Conservation (phyloP, 1,140 invertebrate species). For the Bombus superbus region DNA sequence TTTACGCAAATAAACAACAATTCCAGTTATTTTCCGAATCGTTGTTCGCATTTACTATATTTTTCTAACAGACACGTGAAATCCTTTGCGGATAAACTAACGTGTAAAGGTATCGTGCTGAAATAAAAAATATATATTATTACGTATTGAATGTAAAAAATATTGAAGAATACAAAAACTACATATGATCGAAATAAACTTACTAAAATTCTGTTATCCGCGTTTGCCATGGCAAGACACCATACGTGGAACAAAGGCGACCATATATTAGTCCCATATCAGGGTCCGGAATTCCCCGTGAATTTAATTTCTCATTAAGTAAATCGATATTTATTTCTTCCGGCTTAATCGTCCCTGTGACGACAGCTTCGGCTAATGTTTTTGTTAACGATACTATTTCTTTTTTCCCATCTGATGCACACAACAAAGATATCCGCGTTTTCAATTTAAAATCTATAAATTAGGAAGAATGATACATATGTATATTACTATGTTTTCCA, state of each 20-base stretch:
- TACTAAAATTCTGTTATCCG: constrained; percentile 87
- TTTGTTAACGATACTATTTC: constrained; percentile 80
- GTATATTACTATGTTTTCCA: not conserved
- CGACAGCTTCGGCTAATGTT: constrained; percentile 76
- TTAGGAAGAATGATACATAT: not conserved
- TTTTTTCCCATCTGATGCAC: constrained; percentile 83
- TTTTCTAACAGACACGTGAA: constrained; percentile 84
- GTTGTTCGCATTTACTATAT: constrained; percentile 87
- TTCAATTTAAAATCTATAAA: constrained; percentile 72
- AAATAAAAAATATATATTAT: constrained; percentile 51
- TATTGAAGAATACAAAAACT: not conserved
- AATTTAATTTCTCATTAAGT: constrained; percentile 82
- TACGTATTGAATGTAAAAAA: constrained; percentile 14
- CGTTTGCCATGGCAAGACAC: constrained; percentile 88
- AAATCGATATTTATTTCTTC: constrained; percentile 79
- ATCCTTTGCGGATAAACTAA: constrained; percentile 82
- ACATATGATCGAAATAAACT: constrained; percentile 52
- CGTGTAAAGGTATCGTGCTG: constrained; percentile 81
- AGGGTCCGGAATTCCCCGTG: constrained; percentile 85
- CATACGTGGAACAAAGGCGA: constrained; percentile 84
- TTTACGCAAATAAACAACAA: constrained; percentile 45
- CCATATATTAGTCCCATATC: constrained; percentile 87
- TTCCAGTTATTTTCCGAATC: constrained; percentile 85
- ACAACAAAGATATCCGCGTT: constrained; percentile 82
- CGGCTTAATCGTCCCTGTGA: constrained; percentile 68